These are phyloP conservation scores for Willowsia nigromaculata DNA, from an alignment of 2,888 invertebrate genomes.

Conservation along the genomic window DNA sequence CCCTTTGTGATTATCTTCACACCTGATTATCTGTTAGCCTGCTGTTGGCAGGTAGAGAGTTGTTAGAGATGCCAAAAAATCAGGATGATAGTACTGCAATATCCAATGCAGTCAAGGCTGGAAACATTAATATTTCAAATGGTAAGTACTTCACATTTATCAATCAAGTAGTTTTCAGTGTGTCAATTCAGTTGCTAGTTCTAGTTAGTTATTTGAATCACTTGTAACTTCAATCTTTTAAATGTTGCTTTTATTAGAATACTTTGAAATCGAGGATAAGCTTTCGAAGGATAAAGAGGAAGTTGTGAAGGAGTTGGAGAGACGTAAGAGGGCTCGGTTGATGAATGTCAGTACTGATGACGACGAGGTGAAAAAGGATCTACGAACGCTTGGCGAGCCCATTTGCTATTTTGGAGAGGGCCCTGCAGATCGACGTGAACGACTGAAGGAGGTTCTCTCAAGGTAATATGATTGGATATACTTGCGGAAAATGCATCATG, in stretches of 20 bases:
- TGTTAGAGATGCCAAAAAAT: constrained; percentile 59
- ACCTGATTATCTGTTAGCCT: no score
- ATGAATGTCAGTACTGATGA: constrained; percentile 99
- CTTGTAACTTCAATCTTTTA: neutral
- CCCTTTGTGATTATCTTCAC: no score
- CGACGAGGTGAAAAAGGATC: constrained; percentile 94
- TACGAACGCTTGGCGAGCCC: constrained; percentile 95
- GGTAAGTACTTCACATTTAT: constrained; percentile 81
- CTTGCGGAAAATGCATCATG: neutral
- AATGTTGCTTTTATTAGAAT: constrained; percentile 82
- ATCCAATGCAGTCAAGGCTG: constrained; percentile 83
- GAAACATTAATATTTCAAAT: constrained; percentile 86
- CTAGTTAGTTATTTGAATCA: neutral
- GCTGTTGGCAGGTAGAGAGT: neutral
- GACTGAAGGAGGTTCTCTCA: constrained; percentile 93
- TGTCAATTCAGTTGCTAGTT: neutral
- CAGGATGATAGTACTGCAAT: constrained; percentile 79
- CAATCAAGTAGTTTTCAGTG: neutral
- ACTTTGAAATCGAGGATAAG: constrained; percentile 93
- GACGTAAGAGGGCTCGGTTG: constrained; percentile 94
- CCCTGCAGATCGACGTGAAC: constrained; percentile 95
- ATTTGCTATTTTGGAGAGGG: constrained; percentile 99
- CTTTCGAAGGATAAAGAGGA: constrained; percentile 94
- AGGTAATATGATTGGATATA: constrained; percentile 81
- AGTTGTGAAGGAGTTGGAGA: constrained; percentile 96